Evolutionary conservation across 2,113 vertebrate genomes (phyloP).

Genomic region (Carassius auratus): DNA sequence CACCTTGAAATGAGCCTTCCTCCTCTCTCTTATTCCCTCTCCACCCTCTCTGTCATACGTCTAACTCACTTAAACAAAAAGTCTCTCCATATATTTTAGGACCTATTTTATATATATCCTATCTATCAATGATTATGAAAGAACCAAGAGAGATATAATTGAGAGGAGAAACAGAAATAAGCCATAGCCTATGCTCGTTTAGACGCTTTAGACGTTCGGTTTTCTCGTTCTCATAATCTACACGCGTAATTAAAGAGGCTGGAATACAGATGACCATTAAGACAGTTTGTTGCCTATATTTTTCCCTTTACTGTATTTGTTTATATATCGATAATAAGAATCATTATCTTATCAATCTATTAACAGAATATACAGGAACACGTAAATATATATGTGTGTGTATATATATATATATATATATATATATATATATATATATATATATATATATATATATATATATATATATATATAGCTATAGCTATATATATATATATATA

Average conservation of each 20-base stretch:
- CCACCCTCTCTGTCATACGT: background rate
- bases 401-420: too few relatives aligned
- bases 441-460: too few relatives aligned
- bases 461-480: background rate
- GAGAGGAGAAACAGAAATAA: background rate
- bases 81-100: background rate
- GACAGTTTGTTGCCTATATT: background rate
- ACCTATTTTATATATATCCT: background rate
- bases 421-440: too few relatives aligned
- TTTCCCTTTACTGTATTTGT: background rate
- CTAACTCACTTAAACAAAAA: conserved; percentile 3
- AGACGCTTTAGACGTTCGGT: background rate
- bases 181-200: background rate
- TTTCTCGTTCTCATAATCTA: background rate
- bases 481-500: too few relatives aligned
- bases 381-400: too few relatives aligned
- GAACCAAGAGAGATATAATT: background rate
- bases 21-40: too few relatives aligned
- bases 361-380: background rate
- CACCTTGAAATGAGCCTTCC: conserved; percentile 3
- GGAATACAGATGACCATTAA: background rate
- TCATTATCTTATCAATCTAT: background rate
- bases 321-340: background rate
- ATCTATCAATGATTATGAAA: background rate
- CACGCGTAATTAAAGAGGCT: background rate